Evolutionary conservation across 2,113 vertebrate genomes (phyloP).

Genomic region (Microcebus tavaratra): DNA sequence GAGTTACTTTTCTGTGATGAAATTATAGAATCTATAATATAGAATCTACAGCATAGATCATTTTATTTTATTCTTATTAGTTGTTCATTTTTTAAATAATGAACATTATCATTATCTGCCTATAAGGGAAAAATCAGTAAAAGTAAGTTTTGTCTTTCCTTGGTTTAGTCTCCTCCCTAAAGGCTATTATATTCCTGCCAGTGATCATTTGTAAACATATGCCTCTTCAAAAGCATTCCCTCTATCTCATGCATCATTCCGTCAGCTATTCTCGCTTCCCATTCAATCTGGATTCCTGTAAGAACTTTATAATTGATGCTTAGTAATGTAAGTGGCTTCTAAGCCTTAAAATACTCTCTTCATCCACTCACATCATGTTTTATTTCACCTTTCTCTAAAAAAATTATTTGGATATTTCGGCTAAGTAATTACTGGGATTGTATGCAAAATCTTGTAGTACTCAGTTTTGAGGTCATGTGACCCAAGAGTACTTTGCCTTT

Average conservation of each 20-base stretch:
- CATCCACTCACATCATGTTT: not conserved
- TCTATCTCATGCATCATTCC: not conserved
- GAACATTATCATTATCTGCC: not conserved
- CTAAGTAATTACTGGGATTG: not conserved
- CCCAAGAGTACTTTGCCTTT: not conserved
- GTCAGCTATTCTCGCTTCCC: not conserved
- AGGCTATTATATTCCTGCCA: not conserved
- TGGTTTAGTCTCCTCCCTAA: not conserved
- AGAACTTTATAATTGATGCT: slow-evolving; percentile 32
- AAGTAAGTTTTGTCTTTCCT: not conserved
- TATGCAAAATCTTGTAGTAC: not conserved
- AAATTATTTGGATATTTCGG: not conserved
- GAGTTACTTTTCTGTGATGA: not conserved
- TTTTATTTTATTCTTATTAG: not conserved
- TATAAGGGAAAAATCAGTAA: not conserved
- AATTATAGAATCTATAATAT: not conserved
- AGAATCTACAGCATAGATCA: not conserved
- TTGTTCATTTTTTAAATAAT: not conserved
- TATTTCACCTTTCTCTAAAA: not conserved
- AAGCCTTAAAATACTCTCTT: not conserved
- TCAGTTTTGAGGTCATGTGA: not conserved
- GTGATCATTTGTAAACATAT: slow-evolving; percentile 21
- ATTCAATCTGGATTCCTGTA: not conserved
- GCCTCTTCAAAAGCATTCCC: not conserved
- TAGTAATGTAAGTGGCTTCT: not conserved